Percentiles rank a stretch among this genome's conserved stretches.
Conservation (phyloP, 1,140 invertebrate species). For the Doryteuthis pealeii region DNA sequence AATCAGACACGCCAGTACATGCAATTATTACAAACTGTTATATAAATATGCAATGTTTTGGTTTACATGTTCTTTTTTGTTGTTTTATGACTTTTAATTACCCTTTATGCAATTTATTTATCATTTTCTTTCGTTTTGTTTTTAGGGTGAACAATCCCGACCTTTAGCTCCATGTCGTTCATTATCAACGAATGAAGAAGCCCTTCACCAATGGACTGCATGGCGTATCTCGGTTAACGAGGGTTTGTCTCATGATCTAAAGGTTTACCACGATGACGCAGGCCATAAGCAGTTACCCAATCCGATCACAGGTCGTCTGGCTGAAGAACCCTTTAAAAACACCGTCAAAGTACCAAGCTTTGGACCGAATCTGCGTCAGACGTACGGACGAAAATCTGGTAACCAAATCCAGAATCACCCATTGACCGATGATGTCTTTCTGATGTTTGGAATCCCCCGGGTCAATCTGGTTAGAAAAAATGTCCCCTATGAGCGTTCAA, state of each 20-base stretch:
- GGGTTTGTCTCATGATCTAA: neutral
- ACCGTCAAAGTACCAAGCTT: neutral
- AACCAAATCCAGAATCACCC: neutral
- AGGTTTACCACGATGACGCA: neutral
- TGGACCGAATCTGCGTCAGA: neutral
- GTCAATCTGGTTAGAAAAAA: neutral
- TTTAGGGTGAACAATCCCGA: neutral
- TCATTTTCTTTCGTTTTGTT: no score
- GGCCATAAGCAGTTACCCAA: neutral
- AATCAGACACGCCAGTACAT: no score
- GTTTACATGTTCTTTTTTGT: no score
- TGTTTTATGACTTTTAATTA: no score
- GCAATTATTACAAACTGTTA: no score
- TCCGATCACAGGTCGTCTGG: neutral
- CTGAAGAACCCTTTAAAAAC: neutral
- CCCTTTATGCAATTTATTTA: no score
- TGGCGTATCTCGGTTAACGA: neutral
- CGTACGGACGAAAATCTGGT: neutral
- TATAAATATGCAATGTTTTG: no score
- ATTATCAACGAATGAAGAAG: neutral
- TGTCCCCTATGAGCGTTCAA: no score
- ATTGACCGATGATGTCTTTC: neutral
- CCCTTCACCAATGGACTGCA: neutral
- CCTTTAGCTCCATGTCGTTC: neutral
- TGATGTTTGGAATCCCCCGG: neutral